Evolutionary conservation across 2,113 vertebrate species (phyloP), one percentile per base, ranked within the genome.

Genomic region (Mobula hypostoma): DNA sequence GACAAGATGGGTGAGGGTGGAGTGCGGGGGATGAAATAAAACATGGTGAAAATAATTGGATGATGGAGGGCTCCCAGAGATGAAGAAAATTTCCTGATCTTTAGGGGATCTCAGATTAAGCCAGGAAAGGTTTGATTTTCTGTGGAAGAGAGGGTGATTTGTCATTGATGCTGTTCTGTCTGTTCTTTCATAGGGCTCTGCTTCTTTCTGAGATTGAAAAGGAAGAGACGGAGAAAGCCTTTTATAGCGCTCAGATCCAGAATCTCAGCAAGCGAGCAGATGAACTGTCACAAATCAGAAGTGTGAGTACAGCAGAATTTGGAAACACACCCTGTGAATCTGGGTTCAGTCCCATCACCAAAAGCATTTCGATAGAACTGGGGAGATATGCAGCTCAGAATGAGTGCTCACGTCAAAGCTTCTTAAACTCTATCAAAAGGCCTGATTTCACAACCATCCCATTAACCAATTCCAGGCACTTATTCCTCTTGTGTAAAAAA

Each of bases 221-320:
- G 74, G 99, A 99, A 95, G 99, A 99, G 96, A 97, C 98, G 68
- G 99, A 99, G 95, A 98, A 98, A 78, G 96, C 97, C 0, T 99
- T 98, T 98, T 99, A 98, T 95, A 99, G 98, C 94, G 96, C 97
- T 0, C 98, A 99, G 96, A 97, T 99, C 85, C 98, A 99, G 95
- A 97, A 96, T 90, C 96, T 99, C 94, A 97, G 98, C 61, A 98
- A 98, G 94, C 97, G 97, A 3, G 97, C 99, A 95, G 96, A 98
- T 0, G 98, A 99, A 70, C 97, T 99, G 94, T 98, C 98, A 0
- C 98, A 97, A 8, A 98, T 99, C 15, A 98, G 99, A 95, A 99
- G 97, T 82, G 99, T 99, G 96, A 97, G 94, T 70, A 61, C 70
- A 32, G 12, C 0, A 48, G 66, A 32, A 48, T 6, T 11, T 19